Conservation (phyloP, 2,888 invertebrate genomes). For the Eristalis arbustorum region DNA sequence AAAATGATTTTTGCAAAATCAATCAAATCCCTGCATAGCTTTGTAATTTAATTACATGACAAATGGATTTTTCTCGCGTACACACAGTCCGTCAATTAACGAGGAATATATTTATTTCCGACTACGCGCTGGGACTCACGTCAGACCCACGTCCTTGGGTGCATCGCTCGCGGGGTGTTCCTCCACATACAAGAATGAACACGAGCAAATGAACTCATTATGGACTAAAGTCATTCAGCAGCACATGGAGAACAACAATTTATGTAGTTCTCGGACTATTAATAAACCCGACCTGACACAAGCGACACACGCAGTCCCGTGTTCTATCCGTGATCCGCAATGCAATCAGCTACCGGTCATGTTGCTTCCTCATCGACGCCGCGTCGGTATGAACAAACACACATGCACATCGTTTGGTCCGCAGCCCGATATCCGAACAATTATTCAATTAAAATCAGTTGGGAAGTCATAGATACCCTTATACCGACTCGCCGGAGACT, state of each 20-base stretch:
- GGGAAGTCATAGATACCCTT: slow-evolving; percentile 59
- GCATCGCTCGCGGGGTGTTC: background rate
- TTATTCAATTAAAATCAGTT: slow-evolving; percentile 69
- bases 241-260: slow-evolving; percentile 7
- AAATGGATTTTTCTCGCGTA: slow-evolving; percentile 16
- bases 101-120: slow-evolving; percentile 33
- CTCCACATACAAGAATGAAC: background rate
- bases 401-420: background rate
- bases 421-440: slow-evolving; percentile 54
- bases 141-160: background rate
- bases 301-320: background rate
- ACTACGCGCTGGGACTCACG: background rate
- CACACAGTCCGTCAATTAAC: slow-evolving; percentile 58
- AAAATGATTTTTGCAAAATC: slow-evolving; percentile 31
- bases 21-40: slow-evolving; percentile 24
- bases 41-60: slow-evolving; percentile 19
- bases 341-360: background rate
- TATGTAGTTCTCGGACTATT: slow-evolving; percentile 56
- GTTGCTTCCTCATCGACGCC: slow-evolving; percentile 20
- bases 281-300: slow-evolving; percentile 38
- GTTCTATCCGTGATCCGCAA: slow-evolving; percentile 4
- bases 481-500: background rate
- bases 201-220: slow-evolving; percentile 60
- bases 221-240: slow-evolving; percentile 26
- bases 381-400: slow-evolving; percentile 5